Evolutionary conservation across 2,113 vertebrate genomes (phyloP), one percentile per base, ranked within the genome.

Genomic region (Anser cygnoides): DNA sequence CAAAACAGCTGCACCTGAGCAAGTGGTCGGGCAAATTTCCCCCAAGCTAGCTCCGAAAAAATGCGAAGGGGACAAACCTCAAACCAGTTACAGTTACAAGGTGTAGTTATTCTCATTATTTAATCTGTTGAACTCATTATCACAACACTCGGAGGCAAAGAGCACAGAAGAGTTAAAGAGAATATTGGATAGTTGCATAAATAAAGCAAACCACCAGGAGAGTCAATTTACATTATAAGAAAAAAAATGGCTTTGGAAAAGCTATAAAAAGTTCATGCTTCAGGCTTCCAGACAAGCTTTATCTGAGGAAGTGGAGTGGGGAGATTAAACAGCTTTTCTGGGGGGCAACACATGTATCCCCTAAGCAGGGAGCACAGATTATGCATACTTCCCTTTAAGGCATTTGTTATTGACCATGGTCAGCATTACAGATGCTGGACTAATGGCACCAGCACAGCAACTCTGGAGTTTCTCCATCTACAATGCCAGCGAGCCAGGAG

Each of bases 1-100:
- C 35, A 76, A 71, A 90, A 70, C 91, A 94, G 80, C 86, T 91
- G 84, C 63, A 94, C 89, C 96, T 95, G 74, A 96, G 50, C 37
- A 26, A 26, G 25, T 33, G 70, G 44, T n/a, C 1, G 5, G 31
- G 73, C 59, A 73, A 91, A 82, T 39, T 65, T 92, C 33, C 43
- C 70, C 84, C 54, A 78, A 9, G 54, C 62, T 68, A 66, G 49
- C 66, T 41, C 29, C 82, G 77, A 19, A 65, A 82, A 88, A 89
- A 79, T 11, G 31, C 76, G 73, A 91, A 92, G 21, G 39, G 70
- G 21, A 75, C 31, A 26, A 78, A 72, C 68, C 90, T 92, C 89
- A 87, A 89, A 73, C 35, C 28, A 72, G 70, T 70, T 90, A 90
- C 35, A 74, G 49, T 71, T 92, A 3, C 39, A 86, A 61, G 9